A percentile compares a stretch with the other conserved stretches of the same genome.
These are phyloP conservation scores for Acanthurus leucopareius DNA, from an alignment of 2,797 vertebrate species.

Conservation along the genomic window DNA sequence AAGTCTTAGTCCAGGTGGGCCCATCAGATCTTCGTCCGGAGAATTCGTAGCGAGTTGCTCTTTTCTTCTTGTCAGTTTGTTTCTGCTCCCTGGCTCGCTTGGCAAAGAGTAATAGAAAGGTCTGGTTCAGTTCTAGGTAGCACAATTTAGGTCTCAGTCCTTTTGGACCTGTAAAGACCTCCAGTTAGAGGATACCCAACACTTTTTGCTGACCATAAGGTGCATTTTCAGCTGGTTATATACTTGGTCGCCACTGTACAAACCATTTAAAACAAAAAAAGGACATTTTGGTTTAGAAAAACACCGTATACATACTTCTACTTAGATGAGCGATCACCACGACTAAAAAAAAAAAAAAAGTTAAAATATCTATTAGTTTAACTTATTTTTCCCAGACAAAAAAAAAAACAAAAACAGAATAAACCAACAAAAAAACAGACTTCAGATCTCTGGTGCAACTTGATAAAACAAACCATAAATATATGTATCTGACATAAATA, in stretches of 20 bases:
- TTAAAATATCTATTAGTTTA: no score
- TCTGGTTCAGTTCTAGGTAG: no score
- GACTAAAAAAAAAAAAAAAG: neutral
- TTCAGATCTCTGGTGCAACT: constrained; percentile 33
- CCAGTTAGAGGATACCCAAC: neutral
- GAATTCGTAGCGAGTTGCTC: no score
- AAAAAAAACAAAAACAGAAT: no score
- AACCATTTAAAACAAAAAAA: constrained; percentile 14
- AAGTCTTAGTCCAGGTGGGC: no score
- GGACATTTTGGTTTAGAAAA: constrained; percentile 25
- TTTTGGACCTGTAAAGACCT: no score
- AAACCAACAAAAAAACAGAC: constrained; percentile 8
- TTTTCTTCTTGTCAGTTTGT: no score
- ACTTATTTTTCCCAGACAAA: no score
- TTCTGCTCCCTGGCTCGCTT: no score
- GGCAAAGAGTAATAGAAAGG: no score
- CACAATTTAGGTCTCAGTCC: no score
- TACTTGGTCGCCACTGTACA: constrained; percentile 46
- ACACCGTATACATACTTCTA: constrained; percentile 27
- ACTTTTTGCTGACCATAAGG: neutral
- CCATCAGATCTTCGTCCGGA: no score
- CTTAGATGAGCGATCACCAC: constrained; percentile 12
- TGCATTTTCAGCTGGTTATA: constrained; percentile 14
- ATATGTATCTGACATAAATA: constrained; percentile 65
- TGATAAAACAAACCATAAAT: constrained; percentile 69